Evolutionary conservation across 2,888 invertebrate species (phyloP).

Genomic region (Callyntrura sp.): DNA sequence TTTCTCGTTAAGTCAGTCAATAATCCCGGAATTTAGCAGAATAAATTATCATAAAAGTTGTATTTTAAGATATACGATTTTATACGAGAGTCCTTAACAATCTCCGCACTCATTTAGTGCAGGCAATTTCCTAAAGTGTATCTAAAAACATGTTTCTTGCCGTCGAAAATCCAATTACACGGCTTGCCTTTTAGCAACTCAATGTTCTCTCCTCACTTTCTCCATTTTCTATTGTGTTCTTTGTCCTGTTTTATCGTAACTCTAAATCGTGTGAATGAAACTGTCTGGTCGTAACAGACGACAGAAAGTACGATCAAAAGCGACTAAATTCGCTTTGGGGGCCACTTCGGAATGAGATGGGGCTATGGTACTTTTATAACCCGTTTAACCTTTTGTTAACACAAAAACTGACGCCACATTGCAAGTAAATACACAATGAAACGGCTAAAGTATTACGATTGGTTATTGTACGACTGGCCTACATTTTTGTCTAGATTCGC

Average conservation of each 20-base stretch:
- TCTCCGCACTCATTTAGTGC: neutral
- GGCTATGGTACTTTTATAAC: neutral
- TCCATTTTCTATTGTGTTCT: slow-evolving; percentile 16
- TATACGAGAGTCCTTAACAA: neutral
- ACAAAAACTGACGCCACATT: neutral
- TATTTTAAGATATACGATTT: neutral
- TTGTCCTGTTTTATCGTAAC: neutral
- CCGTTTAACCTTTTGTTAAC: slow-evolving; percentile 19
- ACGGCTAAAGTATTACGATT: neutral
- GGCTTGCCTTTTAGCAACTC: slow-evolving; percentile 26
- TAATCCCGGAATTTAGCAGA: neutral
- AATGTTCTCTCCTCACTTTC: slow-evolving; percentile 20
- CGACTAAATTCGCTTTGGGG: no score
- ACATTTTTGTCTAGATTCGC: slow-evolving; percentile 2
- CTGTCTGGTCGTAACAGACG: neutral
- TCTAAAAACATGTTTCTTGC: slow-evolving; percentile 36
- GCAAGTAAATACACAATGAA: neutral
- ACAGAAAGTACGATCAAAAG: no score
- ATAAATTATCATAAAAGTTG: neutral
- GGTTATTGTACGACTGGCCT: neutral
- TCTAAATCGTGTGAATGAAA: neutral
- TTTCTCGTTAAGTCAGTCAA: slow-evolving; percentile 10
- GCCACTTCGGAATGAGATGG: neutral
- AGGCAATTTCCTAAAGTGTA: slow-evolving; percentile 13
- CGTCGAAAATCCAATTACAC: neutral